Percentiles rank a stretch among this genome's conserved stretches.
Evolutionary conservation across 92 coral and sea anemone genomes (phyloP).

Genomic region (Heteractis magnifica): DNA sequence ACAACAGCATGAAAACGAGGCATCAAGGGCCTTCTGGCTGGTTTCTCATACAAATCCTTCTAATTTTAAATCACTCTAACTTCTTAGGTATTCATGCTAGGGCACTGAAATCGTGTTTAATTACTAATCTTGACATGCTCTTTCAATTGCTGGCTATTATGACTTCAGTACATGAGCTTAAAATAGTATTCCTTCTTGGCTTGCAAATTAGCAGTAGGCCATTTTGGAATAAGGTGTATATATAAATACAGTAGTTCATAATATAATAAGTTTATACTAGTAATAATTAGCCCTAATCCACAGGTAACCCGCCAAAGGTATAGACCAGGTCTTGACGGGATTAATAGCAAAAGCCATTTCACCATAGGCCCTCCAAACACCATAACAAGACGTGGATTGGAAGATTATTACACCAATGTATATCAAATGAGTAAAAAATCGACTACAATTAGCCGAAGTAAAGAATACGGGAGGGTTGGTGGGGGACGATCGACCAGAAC

Average conservation of each 20-base stretch:
- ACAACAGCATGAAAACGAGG: too few species aligned
- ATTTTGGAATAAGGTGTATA: neutral
- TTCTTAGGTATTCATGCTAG: too few species aligned
- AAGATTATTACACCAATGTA: slow-evolving; percentile 55
- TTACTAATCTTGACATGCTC: too few species aligned
- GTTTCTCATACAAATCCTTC: too few species aligned
- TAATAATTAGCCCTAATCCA: slow-evolving; percentile 42
- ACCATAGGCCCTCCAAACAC: slow-evolving; percentile 77
- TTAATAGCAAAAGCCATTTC: slow-evolving; percentile 70
- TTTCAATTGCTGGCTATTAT: too few species aligned
- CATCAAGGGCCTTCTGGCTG: too few species aligned
- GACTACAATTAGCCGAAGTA: slow-evolving; percentile 18
- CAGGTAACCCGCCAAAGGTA: slow-evolving; percentile 56
- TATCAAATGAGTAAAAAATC: slow-evolving; percentile 49
- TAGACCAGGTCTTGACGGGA: slow-evolving; percentile 92
- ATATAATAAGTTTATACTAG: neutral
- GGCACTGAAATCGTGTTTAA: too few species aligned
- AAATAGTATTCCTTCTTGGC: too few species aligned
- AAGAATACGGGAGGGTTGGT: slow-evolving; percentile 23
- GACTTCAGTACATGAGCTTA: too few species aligned
- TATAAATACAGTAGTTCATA: neutral
- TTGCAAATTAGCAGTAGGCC: too few species aligned
- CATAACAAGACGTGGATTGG: slow-evolving; percentile 71
- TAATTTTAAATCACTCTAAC: too few species aligned
- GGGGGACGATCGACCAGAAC: slow-evolving; percentile 20